Evolutionary conservation across 2,113 vertebrate species (phyloP).

Genomic region (Danionella cerebrum): DNA sequence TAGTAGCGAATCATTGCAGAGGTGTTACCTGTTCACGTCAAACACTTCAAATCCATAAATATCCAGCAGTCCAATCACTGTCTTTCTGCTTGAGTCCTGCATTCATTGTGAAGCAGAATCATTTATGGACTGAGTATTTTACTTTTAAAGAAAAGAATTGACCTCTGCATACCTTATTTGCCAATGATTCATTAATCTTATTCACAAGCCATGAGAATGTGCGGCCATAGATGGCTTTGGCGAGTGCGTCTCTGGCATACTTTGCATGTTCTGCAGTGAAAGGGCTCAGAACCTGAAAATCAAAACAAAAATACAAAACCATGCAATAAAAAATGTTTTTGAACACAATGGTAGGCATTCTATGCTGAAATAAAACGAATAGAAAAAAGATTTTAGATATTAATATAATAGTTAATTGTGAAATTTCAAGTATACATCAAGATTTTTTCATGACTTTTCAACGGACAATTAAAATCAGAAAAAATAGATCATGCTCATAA

Average conservation of each 20-base stretch:
- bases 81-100: slow-evolving; percentile 79
- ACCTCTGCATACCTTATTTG: slow-evolving; percentile 67
- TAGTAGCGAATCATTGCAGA: neutral
- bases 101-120: neutral
- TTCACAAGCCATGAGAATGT: slow-evolving; percentile 91
- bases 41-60: slow-evolving; percentile 98
- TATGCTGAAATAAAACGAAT: no score
- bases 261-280: slow-evolving; percentile 76
- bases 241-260: slow-evolving; percentile 80
- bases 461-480: no score
- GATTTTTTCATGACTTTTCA: no score
- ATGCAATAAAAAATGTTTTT: neutral
- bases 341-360: no score
- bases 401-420: no score
- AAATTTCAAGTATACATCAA: no score
- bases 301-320: neutral
- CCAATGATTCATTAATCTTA: slow-evolving; percentile 83
- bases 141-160: no score
- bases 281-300: slow-evolving; percentile 79
- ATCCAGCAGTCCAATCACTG: slow-evolving; percentile 87
- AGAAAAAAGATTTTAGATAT: no score
- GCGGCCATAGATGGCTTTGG: slow-evolving; percentile 86
- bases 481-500: no score
- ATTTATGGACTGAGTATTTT: neutral
- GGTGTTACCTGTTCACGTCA: slow-evolving; percentile 81